phyloP scores from a whole-genome alignment of 2,888 invertebrate genomes.

The Opisthograptis luteolata region DNA sequence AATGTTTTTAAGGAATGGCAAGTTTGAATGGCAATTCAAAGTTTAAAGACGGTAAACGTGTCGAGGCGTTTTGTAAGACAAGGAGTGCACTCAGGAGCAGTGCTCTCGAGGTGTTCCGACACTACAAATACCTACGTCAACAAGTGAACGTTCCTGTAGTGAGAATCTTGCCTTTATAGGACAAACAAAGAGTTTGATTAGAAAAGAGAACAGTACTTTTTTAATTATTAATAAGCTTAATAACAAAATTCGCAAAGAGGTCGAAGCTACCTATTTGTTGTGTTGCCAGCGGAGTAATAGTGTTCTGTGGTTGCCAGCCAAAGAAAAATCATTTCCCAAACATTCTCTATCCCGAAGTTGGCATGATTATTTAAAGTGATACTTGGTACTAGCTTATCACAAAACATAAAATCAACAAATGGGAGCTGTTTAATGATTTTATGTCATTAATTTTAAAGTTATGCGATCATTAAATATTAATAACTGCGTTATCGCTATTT shows the following conservation, averaged over 20 bases:
- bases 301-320: too few species aligned
- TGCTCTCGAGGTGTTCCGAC: conserved; percentile 61
- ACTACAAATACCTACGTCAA: conserved; percentile 52
- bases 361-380: background rate
- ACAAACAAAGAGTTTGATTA: conserved; percentile 5
- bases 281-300: conserved; percentile 1
- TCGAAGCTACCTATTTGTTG: too few species aligned
- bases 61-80: conserved; percentile 52
- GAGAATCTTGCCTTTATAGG: conserved; percentile 18
- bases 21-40: background rate
- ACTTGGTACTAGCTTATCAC: too few species aligned
- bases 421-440: background rate
- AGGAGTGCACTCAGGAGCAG: conserved; percentile 66
- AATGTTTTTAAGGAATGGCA: too few species aligned
- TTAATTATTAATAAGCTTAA: too few species aligned
- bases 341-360: too few species aligned
- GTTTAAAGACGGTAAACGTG: conserved; percentile 40
- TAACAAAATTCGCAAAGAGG: too few species aligned
- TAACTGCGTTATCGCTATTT: conserved; percentile 35
- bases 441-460: background rate
- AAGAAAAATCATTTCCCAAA: too few species aligned
- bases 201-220: too few species aligned
- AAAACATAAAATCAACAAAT: background rate
- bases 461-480: conserved; percentile 28
- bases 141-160: conserved; percentile 72